Evolutionary conservation across 2,113 vertebrate species (phyloP).

Genomic region (Osmerus mordax): DNA sequence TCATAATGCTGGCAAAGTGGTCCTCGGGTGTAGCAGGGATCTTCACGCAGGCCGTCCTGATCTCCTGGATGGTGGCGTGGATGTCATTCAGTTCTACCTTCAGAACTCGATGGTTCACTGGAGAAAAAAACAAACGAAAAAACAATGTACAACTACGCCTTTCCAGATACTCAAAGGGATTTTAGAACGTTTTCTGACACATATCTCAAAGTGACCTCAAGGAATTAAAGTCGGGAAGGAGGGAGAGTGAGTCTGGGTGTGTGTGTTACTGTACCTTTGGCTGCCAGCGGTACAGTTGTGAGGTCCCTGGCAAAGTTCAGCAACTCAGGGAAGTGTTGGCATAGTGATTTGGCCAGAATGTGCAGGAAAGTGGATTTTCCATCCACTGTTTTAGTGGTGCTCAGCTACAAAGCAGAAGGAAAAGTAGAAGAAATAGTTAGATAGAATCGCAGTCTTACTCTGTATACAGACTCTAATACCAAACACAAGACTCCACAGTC

Average conservation of each 20-base stretch:
- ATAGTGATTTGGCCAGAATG: conserved; percentile 96
- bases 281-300: conserved; percentile 87
- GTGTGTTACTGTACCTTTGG: conserved; percentile 82
- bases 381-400: conserved; percentile 96
- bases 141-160: not conserved
- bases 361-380: conserved; percentile 98
- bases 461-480: not conserved
- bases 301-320: conserved; percentile 93
- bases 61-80: conserved; percentile 87
- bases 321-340: conserved; percentile 97
- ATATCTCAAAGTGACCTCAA: not conserved
- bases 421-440: not conserved
- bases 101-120: conserved; percentile 90
- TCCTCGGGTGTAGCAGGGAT: conserved; percentile 84
- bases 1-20: conserved; percentile 88
- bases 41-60: conserved; percentile 84
- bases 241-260: not conserved
- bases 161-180: not conserved
- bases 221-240: too few species aligned
- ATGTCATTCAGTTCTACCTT: conserved; percentile 89
- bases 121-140: not conserved
- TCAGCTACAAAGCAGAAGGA: conserved; percentile 74
- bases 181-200: too few species aligned
- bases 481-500: fast-evolving
- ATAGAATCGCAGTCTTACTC: not conserved